phyloP scores from a whole-genome alignment of 2,797 vertebrate species.

The Allobates femoralis region DNA sequence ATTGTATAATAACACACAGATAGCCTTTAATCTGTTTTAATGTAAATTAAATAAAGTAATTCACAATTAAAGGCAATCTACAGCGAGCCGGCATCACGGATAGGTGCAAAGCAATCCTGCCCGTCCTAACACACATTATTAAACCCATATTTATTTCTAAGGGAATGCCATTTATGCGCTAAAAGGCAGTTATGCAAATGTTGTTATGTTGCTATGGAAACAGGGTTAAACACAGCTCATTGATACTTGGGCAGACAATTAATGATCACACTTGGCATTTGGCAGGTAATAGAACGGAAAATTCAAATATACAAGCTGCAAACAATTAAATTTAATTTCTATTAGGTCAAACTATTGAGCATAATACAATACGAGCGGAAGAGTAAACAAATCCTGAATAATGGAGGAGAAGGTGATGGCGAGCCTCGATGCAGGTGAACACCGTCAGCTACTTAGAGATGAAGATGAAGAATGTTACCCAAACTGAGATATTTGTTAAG shows the following conservation, averaged over 20 bases:
- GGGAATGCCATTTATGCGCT: constrained; percentile 17
- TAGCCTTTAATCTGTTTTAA: not conserved
- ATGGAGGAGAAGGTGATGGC: not conserved
- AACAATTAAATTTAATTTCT: constrained; percentile 55
- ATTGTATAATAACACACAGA: not conserved
- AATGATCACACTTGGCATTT: constrained; percentile 57
- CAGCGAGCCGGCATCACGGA: not conserved
- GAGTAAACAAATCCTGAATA: constrained; percentile 44
- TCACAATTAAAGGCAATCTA: constrained; percentile 5
- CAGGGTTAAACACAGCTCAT: constrained; percentile 50
- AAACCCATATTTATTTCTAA: constrained; percentile 45
- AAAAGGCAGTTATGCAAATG: constrained; percentile 55
- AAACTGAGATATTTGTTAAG: not conserved
- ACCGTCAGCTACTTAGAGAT: constrained; percentile 41
- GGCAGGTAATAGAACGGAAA: constrained; percentile 54
- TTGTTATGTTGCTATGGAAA: constrained; percentile 52
- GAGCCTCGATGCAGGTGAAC: not conserved
- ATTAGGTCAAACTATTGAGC: constrained; percentile 45
- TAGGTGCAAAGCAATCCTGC: not conserved
- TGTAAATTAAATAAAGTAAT: constrained; percentile 13
- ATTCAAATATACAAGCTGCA: constrained; percentile 45
- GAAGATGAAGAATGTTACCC: not conserved
- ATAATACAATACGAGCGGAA: constrained; percentile 35
- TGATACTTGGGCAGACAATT: constrained; percentile 52
- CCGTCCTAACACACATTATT: not conserved